Evolutionary conservation across 2,797 vertebrate species (phyloP).

Genomic region (Aplochiton taeniatus): DNA sequence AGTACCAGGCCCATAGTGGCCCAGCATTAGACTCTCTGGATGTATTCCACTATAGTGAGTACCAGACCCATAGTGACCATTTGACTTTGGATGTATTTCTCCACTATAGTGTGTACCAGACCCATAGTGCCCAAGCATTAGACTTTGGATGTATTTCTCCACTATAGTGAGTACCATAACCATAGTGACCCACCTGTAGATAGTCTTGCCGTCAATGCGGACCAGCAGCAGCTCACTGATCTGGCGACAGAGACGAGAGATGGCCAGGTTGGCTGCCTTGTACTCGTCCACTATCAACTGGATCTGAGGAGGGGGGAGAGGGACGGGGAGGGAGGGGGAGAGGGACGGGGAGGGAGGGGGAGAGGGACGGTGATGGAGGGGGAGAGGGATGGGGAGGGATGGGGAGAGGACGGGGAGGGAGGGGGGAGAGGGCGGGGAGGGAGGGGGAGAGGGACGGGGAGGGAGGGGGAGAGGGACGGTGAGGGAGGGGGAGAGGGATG

Average conservation of each 20-base stretch:
- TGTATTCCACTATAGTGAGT: background rate
- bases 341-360: background rate
- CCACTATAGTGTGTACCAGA: background rate
- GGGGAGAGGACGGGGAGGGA: conserved; percentile 6
- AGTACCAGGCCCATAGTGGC: no score
- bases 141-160: no score
- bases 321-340: conserved; percentile 1
- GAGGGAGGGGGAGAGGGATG: background rate
- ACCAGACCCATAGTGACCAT: no score
- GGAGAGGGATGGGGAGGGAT: no score
- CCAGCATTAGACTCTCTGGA: no score
- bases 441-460: background rate
- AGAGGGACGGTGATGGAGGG: background rate
- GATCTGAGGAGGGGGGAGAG: conserved; percentile 63
- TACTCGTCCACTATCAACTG: conserved; percentile 80
- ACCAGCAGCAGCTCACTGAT: conserved; percentile 83
- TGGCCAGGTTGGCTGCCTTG: conserved; percentile 75
- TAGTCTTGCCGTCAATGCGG: conserved; percentile 74
- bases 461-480: background rate
- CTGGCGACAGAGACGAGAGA: conserved; percentile 72
- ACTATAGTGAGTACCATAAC: no score
- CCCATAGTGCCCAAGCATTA: no score
- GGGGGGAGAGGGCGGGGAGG: background rate
- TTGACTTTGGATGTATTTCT: no score
- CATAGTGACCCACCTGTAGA: conserved; percentile 74